Evolutionary conservation across 2,113 vertebrate species (phyloP).

Genomic region (Lagopus leucura): DNA sequence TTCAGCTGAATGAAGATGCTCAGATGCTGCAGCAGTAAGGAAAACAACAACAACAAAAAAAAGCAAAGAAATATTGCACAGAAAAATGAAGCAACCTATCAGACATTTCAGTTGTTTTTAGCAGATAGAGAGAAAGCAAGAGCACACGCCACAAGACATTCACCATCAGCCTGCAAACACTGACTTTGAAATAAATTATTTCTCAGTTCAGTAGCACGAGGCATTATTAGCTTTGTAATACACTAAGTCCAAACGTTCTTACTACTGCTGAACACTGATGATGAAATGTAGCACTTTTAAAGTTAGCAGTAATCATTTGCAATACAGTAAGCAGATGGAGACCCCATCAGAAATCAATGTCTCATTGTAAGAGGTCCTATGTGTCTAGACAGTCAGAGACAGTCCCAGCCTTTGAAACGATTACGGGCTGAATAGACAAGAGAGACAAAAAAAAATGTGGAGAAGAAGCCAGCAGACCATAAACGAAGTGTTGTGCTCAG

Average conservation of each 20-base stretch:
- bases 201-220: neutral
- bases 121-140: conserved; percentile 5
- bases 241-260: conserved; percentile 48
- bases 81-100: neutral
- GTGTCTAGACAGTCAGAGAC: conserved; percentile 64
- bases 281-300: conserved; percentile 68
- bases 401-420: conserved; percentile 58
- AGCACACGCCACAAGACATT: neutral
- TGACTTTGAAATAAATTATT: conserved; percentile 65
- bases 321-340: conserved; percentile 60
- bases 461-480: conserved; percentile 64
- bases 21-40: neutral
- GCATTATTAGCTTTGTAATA: conserved; percentile 18
- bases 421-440: conserved; percentile 64
- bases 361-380: conserved; percentile 61
- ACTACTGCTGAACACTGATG: conserved; percentile 30
- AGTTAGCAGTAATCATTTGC: conserved; percentile 21
- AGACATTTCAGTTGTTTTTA: conserved; percentile 12
- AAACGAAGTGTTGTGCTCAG: conserved; percentile 52
- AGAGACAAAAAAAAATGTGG: conserved; percentile 61
- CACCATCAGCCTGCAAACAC: conserved; percentile 4
- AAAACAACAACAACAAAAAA: neutral
- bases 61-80: neutral
- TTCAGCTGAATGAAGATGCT: neutral
- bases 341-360: conserved; percentile 58